phyloP scores from a whole-genome alignment of 2,797 vertebrate species.

The Serranus cabrilla region DNA sequence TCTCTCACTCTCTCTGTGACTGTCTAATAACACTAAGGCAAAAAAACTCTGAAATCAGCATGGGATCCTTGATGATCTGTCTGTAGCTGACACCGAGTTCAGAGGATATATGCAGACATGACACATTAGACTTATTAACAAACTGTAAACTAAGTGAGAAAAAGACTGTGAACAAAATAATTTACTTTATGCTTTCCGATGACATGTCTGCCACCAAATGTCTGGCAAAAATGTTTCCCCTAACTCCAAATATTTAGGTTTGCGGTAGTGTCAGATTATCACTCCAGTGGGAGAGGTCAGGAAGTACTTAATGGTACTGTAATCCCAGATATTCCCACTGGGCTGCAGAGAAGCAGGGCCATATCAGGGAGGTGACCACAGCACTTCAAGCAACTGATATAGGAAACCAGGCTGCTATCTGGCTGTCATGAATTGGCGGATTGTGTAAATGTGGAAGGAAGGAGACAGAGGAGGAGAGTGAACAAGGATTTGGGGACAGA shows the following conservation, averaged over 20 bases:
- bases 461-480: too few relatives aligned
- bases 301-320: slow-evolving; percentile 21
- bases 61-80: slow-evolving; percentile 23
- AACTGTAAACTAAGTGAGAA: slow-evolving; percentile 11
- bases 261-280: not conserved
- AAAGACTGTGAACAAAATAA: not conserved
- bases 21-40: not conserved
- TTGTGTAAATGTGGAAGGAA: not conserved
- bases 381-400: slow-evolving; percentile 25
- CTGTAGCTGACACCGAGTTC: slow-evolving; percentile 31
- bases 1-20: not conserved
- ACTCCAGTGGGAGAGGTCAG: not conserved
- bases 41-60: slow-evolving; percentile 20
- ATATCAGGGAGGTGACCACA: slow-evolving; percentile 5
- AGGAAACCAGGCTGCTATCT: slow-evolving; percentile 25
- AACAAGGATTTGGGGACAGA: accelerated
- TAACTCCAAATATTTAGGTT: not conserved
- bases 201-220: not conserved
- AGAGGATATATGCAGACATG: slow-evolving; percentile 17
- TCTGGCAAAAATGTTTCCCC: not conserved
- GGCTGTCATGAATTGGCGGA: slow-evolving; percentile 21
- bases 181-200: too few relatives aligned
- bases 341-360: not conserved
- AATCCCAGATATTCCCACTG: slow-evolving; percentile 34
- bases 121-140: slow-evolving; percentile 24